Conservation (phyloP, 2,888 invertebrate species). For the Eucera pruinosa region DNA sequence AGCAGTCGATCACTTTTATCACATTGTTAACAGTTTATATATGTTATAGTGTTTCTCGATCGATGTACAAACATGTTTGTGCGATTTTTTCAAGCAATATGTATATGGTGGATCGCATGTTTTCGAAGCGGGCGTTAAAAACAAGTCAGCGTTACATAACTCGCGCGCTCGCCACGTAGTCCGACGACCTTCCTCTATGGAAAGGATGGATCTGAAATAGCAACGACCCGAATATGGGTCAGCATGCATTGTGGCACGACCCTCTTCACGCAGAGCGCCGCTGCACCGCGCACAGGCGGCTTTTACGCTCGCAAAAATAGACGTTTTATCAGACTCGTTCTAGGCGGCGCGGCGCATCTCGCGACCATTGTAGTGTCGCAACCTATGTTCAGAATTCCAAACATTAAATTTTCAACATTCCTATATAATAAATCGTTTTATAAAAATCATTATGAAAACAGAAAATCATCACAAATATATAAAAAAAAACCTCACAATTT, state of each 20-base stretch:
- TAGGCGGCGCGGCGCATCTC: conserved; percentile 59
- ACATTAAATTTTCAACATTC: too few relatives aligned
- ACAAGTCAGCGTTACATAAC: conserved; percentile 71
- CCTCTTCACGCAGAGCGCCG: conserved; percentile 80
- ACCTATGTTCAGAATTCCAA: too few relatives aligned
- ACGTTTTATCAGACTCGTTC: conserved; percentile 77
- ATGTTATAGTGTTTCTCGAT: too few relatives aligned
- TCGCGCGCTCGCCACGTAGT: conserved; percentile 67
- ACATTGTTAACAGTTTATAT: too few relatives aligned
- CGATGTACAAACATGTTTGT: conserved; percentile 1
- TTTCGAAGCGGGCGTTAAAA: conserved; percentile 68
- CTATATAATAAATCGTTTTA: too few relatives aligned
- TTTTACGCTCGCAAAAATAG: conserved; percentile 80
- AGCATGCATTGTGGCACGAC: conserved; percentile 83
- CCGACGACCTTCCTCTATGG: conserved; percentile 84
- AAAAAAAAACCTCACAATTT: too few relatives aligned
- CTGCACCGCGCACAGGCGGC: conserved; percentile 67
- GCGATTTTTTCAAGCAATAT: background rate
- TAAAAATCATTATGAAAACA: too few relatives aligned
- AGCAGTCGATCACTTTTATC: too few relatives aligned
- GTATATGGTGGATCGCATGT: conserved; percentile 45
- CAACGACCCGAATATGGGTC: conserved; percentile 85
- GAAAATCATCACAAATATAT: too few relatives aligned
- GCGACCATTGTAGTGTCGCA: too few relatives aligned
- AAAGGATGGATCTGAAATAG: conserved; percentile 84